Evolutionary conservation across 2,888 invertebrate species (phyloP), one percentile per base, ranked within the genome.

Genomic region (Dendrolimus pini): DNA sequence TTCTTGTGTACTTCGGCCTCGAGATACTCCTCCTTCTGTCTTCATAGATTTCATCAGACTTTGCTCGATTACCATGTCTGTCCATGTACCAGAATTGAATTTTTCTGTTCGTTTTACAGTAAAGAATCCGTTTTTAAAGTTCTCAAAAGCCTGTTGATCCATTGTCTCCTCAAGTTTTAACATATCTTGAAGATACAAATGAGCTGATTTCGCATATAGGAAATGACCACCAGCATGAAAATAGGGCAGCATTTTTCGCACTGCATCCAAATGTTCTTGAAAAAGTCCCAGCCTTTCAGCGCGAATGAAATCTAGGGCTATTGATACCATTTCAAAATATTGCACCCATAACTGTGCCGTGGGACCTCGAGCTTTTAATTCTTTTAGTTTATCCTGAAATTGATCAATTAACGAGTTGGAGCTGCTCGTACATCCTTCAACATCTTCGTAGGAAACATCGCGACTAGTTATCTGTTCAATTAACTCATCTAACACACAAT

Each of bases 21-120:
- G 78, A 74, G 78, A 58, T 65, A 80, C 62, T 64, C 79, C 80
- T 65, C 80, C 80, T 70, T 75, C 72, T 72, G 75, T 78, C 55
- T 73, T 75, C 73, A 81, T 81, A 62, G 74, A 61, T 63, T 69
- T 71, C 75, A 74, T 74, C 63, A 72, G 62, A 53, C 67, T 64
- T 56, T 72, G 71, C 52, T 75, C 71, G 60, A 82, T 80, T 1
- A 73, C 60, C 78, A 79, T 78, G 58, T 79, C 81, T 52, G 77
- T 75, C 59, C 69, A 78, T 68, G 73, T 75, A 66, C 78, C 78
- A 68, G 71, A 78, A 71, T 66, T 72, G n/a, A 77, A 67, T 78
- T 81, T 79, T 54, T 79, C 74, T 53, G 79, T 54, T 52, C 57
- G 57, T 30, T 54, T 54, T 47, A 57, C 57, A 30, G 57, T 57